phyloP scores from a whole-genome alignment of 2,797 vertebrate species.

The Crocidura indochinensis region DNA sequence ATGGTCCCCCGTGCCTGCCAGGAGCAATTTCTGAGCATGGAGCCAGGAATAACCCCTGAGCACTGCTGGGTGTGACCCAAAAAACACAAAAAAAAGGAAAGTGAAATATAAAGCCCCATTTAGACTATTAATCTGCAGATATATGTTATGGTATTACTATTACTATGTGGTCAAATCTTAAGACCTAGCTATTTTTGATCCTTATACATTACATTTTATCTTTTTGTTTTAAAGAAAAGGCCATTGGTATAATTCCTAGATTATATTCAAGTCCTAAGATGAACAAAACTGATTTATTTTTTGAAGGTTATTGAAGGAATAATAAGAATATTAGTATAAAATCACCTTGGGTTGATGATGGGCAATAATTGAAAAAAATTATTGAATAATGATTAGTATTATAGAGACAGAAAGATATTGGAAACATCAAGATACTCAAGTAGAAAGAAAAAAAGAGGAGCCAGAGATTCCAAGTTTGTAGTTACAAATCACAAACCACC shows the following conservation, averaged over 20 bases:
- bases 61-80: no score
- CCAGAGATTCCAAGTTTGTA: neutral
- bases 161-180: neutral
- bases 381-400: neutral
- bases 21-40: no score
- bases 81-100: no score
- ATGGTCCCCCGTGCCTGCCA: no score
- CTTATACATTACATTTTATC: neutral
- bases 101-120: neutral
- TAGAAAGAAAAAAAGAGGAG: neutral
- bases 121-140: neutral
- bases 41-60: no score
- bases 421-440: neutral
- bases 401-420: neutral
- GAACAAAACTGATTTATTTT: neutral
- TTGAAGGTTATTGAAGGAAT: neutral
- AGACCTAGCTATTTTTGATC: neutral
- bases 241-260: neutral
- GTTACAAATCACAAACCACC: neutral
- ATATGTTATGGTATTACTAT: neutral
- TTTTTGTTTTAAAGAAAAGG: neutral
- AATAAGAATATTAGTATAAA: neutral
- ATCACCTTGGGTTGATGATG: neutral
- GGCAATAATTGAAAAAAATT: neutral
- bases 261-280: neutral